These are phyloP conservation scores for Teleogryllus occipitalis DNA, from an alignment of 1,140 invertebrate genomes.

Conservation along the genomic window DNA sequence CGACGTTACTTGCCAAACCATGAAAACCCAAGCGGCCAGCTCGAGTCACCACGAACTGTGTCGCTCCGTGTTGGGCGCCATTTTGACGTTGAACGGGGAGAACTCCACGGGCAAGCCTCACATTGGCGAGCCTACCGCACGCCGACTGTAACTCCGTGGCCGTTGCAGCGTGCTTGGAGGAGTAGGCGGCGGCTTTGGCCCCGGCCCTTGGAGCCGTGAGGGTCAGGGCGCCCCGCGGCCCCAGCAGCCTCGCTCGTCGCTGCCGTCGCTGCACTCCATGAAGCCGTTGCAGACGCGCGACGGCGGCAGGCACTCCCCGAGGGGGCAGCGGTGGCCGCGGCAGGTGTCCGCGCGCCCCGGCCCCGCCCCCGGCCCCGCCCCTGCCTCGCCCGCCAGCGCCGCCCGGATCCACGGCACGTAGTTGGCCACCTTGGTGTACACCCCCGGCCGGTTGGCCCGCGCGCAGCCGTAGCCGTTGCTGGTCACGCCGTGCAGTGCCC, in stretches of 20 bases:
- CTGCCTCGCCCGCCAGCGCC: slow-evolving; percentile 23
- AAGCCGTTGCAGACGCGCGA: slow-evolving; percentile 65
- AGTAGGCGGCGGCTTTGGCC: too few relatives aligned
- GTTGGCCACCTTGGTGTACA: slow-evolving; percentile 73
- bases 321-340: slow-evolving; percentile 60
- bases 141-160: too few relatives aligned
- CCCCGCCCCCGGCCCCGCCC: slow-evolving; percentile 10
- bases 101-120: too few relatives aligned
- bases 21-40: too few relatives aligned
- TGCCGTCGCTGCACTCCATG: slow-evolving; percentile 65
- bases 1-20: too few relatives aligned
- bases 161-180: too few relatives aligned
- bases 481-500: slow-evolving; percentile 63
- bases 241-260: slow-evolving; percentile 49
- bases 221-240: not conserved
- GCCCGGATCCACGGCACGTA: slow-evolving; percentile 50
- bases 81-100: too few relatives aligned
- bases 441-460: slow-evolving; percentile 69
- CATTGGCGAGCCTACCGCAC: too few relatives aligned
- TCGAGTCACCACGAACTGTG: too few relatives aligned
- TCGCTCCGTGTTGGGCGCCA: too few relatives aligned
- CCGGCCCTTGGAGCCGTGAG: not conserved
- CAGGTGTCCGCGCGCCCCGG: slow-evolving; percentile 34
- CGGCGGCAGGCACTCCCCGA: slow-evolving; percentile 63
- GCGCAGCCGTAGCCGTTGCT: slow-evolving; percentile 85